These are phyloP conservation scores for Rotaria magnacalcarata DNA, from an alignment of 2,888 invertebrate genomes.

Conservation along the genomic window DNA sequence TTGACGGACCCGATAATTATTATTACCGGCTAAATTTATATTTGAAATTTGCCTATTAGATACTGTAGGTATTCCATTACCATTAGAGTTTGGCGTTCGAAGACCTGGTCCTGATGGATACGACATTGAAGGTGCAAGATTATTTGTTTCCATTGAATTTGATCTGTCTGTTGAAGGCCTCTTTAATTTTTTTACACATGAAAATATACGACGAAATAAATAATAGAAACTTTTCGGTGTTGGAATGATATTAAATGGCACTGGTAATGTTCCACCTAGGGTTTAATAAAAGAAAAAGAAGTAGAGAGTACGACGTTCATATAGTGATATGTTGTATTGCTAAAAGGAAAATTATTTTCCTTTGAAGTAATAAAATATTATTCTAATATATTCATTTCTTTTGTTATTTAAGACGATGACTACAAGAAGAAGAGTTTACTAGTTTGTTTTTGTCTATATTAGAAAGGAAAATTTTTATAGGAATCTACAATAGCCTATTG, in stretches of 20 bases:
- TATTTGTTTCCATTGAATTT: background rate
- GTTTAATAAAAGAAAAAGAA: background rate
- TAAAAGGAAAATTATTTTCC: too few relatives aligned
- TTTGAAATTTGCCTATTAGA: slow-evolving; percentile 49
- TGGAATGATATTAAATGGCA: slow-evolving; percentile 57
- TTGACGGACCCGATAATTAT: slow-evolving; percentile 43
- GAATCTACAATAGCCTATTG: too few relatives aligned
- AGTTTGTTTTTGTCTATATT: too few relatives aligned
- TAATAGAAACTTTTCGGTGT: slow-evolving; percentile 50
- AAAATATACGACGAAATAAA: slow-evolving; percentile 42
- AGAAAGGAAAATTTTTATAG: too few relatives aligned
- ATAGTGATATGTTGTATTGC: too few relatives aligned
- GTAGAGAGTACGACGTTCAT: too few relatives aligned
- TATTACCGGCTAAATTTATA: background rate
- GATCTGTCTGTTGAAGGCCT: slow-evolving; percentile 48
- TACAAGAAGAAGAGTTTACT: too few relatives aligned
- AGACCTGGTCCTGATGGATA: background rate
- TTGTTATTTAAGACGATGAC: too few relatives aligned
- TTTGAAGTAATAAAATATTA: too few relatives aligned
- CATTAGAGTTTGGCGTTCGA: background rate
- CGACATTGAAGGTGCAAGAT: background rate
- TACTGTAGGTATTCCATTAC: slow-evolving; percentile 49
- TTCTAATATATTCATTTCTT: too few relatives aligned
- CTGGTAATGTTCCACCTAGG: slow-evolving; percentile 61
- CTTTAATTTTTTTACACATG: slow-evolving; percentile 47